Evolutionary conservation across 2,888 invertebrate species (phyloP).

Genomic region (Charanyca ferruginea): DNA sequence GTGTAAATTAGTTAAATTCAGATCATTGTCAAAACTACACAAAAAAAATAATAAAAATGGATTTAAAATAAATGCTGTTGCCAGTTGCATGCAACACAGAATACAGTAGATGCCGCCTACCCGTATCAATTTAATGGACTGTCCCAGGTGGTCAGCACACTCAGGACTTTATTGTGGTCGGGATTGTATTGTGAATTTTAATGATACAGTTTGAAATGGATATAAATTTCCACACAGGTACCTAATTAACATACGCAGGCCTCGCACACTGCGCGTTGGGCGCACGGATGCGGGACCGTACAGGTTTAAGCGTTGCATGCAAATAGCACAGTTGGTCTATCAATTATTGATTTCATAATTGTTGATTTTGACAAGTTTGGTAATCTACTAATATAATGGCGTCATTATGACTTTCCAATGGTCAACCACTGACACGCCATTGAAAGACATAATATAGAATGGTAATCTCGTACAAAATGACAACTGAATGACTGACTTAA

Average conservation of each 20-base stretch:
- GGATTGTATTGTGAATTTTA: slow-evolving; percentile 54
- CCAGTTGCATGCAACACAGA: slow-evolving; percentile 3
- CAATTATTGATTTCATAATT: too few species aligned
- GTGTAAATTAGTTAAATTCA: background rate
- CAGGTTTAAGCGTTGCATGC: background rate
- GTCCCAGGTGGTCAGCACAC: slow-evolving; percentile 49
- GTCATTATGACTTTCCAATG: too few species aligned
- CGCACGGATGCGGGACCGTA: background rate
- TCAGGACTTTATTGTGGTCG: slow-evolving; percentile 48
- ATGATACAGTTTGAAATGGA: slow-evolving; percentile 52
- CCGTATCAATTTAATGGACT: slow-evolving; percentile 39
- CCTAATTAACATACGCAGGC: slow-evolving; percentile 1
- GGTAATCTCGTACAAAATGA: too few species aligned
- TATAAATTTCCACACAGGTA: slow-evolving; percentile 31
- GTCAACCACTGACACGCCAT: too few species aligned
- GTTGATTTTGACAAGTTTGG: too few species aligned
- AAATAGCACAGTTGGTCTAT: too few species aligned
- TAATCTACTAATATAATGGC: too few species aligned
- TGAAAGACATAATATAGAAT: too few species aligned
- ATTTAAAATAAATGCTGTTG: slow-evolving; percentile 8
- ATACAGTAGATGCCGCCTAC: slow-evolving; percentile 11
- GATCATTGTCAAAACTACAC: slow-evolving; percentile 3
- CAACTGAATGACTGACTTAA: too few species aligned
- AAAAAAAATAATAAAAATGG: background rate
- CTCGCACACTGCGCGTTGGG: background rate